Conservation (phyloP, 2,113 vertebrate species). For the Anser cygnoides region DNA sequence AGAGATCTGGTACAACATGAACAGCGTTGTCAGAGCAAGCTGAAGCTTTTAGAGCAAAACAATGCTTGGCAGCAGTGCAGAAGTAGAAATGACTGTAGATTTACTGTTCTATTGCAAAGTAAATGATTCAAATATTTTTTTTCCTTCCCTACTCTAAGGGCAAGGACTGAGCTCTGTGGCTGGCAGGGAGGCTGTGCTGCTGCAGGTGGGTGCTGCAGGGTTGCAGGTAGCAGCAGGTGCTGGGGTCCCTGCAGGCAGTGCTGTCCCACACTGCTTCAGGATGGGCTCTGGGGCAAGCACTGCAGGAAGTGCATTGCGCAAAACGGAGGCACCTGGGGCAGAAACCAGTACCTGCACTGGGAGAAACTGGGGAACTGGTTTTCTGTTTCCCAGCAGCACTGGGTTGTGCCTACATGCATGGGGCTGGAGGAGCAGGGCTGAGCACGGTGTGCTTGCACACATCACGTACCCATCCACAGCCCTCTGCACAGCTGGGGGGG, state of each 20-base stretch:
- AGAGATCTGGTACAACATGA: background rate
- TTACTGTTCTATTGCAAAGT: background rate
- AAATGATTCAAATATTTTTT: background rate
- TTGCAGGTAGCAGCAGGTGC: background rate
- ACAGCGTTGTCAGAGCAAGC: background rate
- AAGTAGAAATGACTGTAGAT: background rate
- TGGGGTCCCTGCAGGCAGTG: background rate
- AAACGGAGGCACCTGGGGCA: background rate
- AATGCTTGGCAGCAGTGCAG: background rate
- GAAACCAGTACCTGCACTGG: background rate
- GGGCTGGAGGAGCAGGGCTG: background rate
- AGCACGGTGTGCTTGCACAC: background rate
- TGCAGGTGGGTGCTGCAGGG: background rate
- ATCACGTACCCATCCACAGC: background rate
- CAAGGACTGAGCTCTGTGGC: background rate
- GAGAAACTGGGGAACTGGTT: background rate
- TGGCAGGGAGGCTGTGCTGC: background rate
- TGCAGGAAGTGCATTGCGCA: background rate
- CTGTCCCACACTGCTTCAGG: accelerated
- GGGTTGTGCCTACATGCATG: accelerated
- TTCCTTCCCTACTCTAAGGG: background rate
- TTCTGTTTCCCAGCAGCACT: background rate
- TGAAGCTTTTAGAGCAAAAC: background rate
- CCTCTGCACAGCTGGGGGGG: background rate
- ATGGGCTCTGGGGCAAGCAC: background rate